phyloP scores from a whole-genome alignment of 1,140 invertebrate genomes.

The Monomorium pharaonis region DNA sequence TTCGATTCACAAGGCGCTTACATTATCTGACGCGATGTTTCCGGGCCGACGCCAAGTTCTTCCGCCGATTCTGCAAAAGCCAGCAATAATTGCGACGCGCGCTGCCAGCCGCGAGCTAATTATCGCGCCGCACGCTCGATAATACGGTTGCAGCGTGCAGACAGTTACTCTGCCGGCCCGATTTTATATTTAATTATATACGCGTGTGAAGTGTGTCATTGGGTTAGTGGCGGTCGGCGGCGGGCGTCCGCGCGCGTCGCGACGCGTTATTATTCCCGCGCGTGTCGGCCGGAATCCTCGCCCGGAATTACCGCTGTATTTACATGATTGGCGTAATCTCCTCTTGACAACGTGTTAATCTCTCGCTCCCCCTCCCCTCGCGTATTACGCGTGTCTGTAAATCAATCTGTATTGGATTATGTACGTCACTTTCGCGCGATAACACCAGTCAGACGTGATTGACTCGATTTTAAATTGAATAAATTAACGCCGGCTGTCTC shows the following conservation, averaged over 20 bases:
- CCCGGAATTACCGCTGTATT: conserved; percentile 24
- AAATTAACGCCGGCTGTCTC: background rate
- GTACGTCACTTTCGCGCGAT: background rate
- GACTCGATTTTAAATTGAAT: conserved; percentile 35
- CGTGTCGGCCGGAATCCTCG: conserved; percentile 12
- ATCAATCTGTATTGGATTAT: conserved; percentile 34
- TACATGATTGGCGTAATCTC: conserved; percentile 49
- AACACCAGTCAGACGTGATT: background rate
- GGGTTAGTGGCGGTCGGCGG: conserved; percentile 6
- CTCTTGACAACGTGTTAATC: conserved; percentile 34
- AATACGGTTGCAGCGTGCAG: background rate
- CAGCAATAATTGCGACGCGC: conserved; percentile 29
- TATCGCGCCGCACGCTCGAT: conserved; percentile 16
- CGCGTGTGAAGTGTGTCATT: conserved; percentile 42
- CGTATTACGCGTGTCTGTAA: conserved; percentile 35
- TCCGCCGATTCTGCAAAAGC: conserved; percentile 35
- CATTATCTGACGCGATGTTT: background rate
- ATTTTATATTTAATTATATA: conserved; percentile 57
- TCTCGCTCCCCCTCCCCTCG: too few species aligned
- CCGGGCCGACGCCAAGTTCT: conserved; percentile 18
- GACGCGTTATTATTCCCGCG: conserved; percentile 21
- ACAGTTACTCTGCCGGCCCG: background rate
- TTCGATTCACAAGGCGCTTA: background rate
- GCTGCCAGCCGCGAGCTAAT: conserved; percentile 33
- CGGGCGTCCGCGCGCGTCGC: background rate